Conservation (phyloP, 1,140 invertebrate genomes). For the Drosophila mayri region DNA sequence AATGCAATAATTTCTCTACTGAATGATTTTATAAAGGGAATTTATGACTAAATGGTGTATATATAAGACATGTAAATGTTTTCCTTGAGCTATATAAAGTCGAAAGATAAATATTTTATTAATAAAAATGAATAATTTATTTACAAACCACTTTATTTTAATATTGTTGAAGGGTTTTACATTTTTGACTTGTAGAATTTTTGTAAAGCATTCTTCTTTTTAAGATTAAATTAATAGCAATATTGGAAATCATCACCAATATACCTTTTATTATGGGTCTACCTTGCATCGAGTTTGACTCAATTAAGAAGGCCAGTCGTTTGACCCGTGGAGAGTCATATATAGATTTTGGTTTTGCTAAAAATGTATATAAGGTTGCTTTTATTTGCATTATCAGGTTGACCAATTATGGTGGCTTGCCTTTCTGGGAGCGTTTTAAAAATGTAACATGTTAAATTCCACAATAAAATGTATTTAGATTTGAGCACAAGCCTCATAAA, state of each 20-base stretch:
- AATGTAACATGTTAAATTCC: background rate
- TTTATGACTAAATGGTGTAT: background rate
- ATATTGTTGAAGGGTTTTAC: background rate
- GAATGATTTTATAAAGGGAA: slow-evolving; percentile 3
- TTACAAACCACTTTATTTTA: background rate
- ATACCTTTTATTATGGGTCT: background rate
- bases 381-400: slow-evolving; percentile 1
- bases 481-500: background rate
- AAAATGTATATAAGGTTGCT: background rate
- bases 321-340: slow-evolving; percentile 13
- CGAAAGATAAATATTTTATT: background rate
- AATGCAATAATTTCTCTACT: background rate
- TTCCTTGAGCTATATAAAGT: background rate
- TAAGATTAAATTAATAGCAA: too few species aligned
- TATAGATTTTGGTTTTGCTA: background rate
- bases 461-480: background rate
- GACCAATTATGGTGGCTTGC: slow-evolving; percentile 11
- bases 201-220: background rate
- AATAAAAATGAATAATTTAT: background rate
- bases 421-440: background rate
- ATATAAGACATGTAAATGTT: background rate
- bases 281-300: background rate
- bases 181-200: background rate
- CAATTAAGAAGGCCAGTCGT: slow-evolving; percentile 16
- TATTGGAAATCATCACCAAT: background rate